phyloP scores from a whole-genome alignment of 2,797 vertebrate species.

The Danio tinwini region DNA sequence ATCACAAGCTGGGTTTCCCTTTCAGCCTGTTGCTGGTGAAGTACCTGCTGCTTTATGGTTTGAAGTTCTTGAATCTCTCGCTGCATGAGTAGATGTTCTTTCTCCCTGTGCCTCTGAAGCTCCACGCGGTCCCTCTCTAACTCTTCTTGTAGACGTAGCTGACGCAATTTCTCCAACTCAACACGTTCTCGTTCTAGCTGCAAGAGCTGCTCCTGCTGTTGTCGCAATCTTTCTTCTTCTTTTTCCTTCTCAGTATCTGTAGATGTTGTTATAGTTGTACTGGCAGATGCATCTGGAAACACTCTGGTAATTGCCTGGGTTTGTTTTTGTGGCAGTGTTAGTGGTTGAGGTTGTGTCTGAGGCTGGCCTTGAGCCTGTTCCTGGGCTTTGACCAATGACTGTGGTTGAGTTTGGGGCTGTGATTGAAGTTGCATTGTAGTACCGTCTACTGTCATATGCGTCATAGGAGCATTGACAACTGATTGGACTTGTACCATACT shows the following conservation, averaged over 20 bases:
- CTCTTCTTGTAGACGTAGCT: conserved; percentile 93
- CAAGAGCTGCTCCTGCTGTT: conserved; percentile 94
- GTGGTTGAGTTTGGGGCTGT: conserved; percentile 64
- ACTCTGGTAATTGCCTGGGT: conserved; percentile 62
- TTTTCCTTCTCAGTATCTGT: conserved; percentile 80
- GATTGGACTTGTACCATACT: conserved; percentile 55
- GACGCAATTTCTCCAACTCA: conserved; percentile 94
- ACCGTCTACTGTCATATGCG: conserved; percentile 67
- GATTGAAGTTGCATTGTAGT: conserved; percentile 63
- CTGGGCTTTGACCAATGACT: conserved; percentile 61
- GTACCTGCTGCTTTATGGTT: conserved; percentile 97
- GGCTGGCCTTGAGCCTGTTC: conserved; percentile 64
- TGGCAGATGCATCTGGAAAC: conserved; percentile 57
- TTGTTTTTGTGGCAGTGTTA: conserved; percentile 69
- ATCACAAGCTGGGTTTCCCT: conserved; percentile 93
- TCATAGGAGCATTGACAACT: conserved; percentile 58
- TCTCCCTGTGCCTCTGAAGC: conserved; percentile 94
- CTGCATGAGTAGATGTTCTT: conserved; percentile 96
- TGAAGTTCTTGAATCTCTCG: conserved; percentile 97
- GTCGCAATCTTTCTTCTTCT: conserved; percentile 90
- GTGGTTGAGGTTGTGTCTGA: conserved; percentile 72
- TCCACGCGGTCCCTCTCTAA: conserved; percentile 95
- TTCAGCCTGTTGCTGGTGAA: conserved; percentile 97
- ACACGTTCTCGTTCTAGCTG: conserved; percentile 94
- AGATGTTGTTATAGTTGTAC: conserved; percentile 70